Percentiles rank a stretch among this genome's conserved stretches.
Evolutionary conservation across 30 jellyfish, hydroid and myxozoan species (phyloP).

Genomic region (Aurelia coerulea): DNA sequence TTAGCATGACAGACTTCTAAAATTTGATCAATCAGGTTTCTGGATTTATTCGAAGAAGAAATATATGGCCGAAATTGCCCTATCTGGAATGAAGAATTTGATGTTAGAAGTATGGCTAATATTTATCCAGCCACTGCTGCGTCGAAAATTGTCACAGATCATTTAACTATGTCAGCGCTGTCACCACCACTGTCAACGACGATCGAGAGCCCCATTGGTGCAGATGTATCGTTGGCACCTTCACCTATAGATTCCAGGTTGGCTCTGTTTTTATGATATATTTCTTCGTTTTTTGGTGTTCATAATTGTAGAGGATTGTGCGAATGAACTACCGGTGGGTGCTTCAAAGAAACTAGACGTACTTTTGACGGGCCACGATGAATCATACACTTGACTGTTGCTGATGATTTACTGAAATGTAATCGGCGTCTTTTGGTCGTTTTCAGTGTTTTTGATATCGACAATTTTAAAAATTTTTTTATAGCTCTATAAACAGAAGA

Average conservation of each 20-base stretch:
- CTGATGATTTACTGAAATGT: neutral
- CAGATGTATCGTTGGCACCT: constrained; percentile 39
- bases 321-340: too few relatives aligned
- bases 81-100: constrained; percentile 86
- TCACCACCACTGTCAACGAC: constrained; percentile 38
- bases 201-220: constrained; percentile 35
- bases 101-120: constrained; percentile 18
- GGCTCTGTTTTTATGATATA: neutral
- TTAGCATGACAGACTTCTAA: neutral
- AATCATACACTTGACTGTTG: too few relatives aligned
- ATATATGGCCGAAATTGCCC: constrained; percentile 79
- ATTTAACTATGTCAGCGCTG: constrained; percentile 24
- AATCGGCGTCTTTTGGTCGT: too few relatives aligned
- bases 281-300: too few relatives aligned
- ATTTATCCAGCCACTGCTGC: constrained; percentile 24
- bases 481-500: too few relatives aligned
- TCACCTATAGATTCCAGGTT: constrained; percentile 55
- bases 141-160: constrained; percentile 31
- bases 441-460: too few relatives aligned
- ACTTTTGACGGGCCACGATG: neutral
- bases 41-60: constrained; percentile 90
- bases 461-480: too few relatives aligned
- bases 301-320: too few relatives aligned
- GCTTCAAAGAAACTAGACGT: too few relatives aligned
- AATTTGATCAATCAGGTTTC: constrained; percentile 46